Evolutionary conservation across 2,113 vertebrate species (phyloP).

Genomic region (Climacteris rufus): DNA sequence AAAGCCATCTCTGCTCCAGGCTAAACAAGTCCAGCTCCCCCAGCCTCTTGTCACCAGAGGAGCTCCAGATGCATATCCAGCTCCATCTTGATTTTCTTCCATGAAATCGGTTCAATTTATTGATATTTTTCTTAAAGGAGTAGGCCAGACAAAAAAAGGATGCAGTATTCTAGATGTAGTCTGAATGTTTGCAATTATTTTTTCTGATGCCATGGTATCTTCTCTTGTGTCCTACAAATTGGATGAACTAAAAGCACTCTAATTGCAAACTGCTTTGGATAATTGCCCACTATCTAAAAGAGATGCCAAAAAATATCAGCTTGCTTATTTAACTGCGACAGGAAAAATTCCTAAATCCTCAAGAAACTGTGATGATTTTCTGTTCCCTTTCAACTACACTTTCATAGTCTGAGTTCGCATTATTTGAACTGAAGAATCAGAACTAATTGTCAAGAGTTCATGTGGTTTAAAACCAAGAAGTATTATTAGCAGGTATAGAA

Average conservation of each 20-base stretch:
- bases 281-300: not conserved
- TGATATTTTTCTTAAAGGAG: not conserved
- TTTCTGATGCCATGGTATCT: not conserved
- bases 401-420: not conserved
- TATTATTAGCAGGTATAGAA: not conserved
- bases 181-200: constrained; percentile 2
- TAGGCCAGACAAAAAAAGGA: not conserved
- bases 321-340: not conserved
- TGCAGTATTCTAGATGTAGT: not conserved
- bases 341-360: not conserved
- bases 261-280: constrained; percentile 9
- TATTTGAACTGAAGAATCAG: not conserved
- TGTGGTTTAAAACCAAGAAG: not conserved
- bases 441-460: not conserved
- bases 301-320: constrained; percentile 1
- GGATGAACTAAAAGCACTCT: constrained; percentile 3
- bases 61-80: not conserved
- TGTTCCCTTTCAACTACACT: not conserved
- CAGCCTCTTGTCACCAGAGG: not conserved
- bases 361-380: not conserved
- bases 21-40: not conserved
- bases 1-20: not conserved
- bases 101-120: not conserved
- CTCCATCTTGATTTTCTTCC: not conserved
- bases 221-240: not conserved